Evolutionary conservation across 2,888 invertebrate species (phyloP).

Genomic region (Epistrophella euchroma): DNA sequence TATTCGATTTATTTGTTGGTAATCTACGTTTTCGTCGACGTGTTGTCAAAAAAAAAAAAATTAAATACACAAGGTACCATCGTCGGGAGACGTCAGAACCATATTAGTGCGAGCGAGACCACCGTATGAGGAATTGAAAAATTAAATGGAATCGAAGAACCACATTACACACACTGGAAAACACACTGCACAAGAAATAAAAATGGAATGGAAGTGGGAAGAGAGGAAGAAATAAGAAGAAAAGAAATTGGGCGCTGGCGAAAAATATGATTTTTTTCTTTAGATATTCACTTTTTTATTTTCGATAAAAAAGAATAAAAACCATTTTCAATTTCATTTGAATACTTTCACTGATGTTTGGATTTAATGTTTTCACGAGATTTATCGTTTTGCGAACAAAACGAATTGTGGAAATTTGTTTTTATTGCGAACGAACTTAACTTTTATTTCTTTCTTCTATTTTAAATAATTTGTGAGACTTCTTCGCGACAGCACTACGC

Average conservation of each 20-base stretch:
- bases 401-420: background rate
- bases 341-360: constrained; percentile 6
- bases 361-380: constrained; percentile 13
- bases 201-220: constrained; percentile 11
- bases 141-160: constrained; percentile 32
- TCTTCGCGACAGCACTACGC: constrained; percentile 55
- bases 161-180: constrained; percentile 22
- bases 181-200: constrained; percentile 3
- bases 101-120: constrained; percentile 32
- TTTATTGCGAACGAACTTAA: constrained; percentile 2
- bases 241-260: constrained; percentile 74
- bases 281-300: constrained; percentile 9
- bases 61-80: constrained; percentile 44
- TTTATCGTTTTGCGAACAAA: constrained; percentile 2
- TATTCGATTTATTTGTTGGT: constrained; percentile 53
- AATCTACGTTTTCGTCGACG: constrained; percentile 67
- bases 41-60: constrained; percentile 45
- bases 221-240: constrained; percentile 31
- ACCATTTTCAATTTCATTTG: background rate
- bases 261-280: constrained; percentile 44
- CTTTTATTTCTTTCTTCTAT: background rate
- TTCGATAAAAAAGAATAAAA: background rate
- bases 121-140: constrained; percentile 5
- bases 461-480: constrained; percentile 10
- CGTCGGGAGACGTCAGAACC: constrained; percentile 17